phyloP scores from a whole-genome alignment of 1,140 invertebrate genomes.

The Penaeus indicus region DNA sequence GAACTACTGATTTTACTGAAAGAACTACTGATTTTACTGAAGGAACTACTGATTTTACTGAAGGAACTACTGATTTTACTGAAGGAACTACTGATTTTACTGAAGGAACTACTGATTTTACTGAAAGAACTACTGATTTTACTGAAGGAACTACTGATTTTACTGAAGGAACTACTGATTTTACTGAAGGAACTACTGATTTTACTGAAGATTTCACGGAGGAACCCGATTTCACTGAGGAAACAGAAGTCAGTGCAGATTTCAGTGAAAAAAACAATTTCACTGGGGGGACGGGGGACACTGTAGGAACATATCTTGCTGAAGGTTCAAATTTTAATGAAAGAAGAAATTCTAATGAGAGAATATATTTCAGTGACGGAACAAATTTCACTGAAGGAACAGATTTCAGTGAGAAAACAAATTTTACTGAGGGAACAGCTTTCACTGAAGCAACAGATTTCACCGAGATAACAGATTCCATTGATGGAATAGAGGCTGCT shows the following conservation, averaged over 20 bases:
- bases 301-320: no score
- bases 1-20: no score
- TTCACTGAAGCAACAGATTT: background rate
- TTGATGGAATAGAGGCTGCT: background rate
- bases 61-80: background rate
- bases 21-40: no score
- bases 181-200: slow-evolving; percentile 16
- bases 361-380: no score
- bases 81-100: slow-evolving; percentile 9
- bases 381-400: no score
- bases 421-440: background rate
- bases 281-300: background rate
- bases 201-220: background rate
- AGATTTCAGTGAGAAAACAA: background rate
- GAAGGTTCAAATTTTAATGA: no score
- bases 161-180: background rate
- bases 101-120: background rate
- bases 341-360: no score
- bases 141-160: background rate
- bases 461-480: background rate
- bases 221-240: background rate
- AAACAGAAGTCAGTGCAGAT: background rate
- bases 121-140: background rate
- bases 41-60: no score
- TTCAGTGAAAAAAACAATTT: background rate